Conservation (phyloP, 2,113 vertebrate species). For the Myrmophylax atrothorax region DNA sequence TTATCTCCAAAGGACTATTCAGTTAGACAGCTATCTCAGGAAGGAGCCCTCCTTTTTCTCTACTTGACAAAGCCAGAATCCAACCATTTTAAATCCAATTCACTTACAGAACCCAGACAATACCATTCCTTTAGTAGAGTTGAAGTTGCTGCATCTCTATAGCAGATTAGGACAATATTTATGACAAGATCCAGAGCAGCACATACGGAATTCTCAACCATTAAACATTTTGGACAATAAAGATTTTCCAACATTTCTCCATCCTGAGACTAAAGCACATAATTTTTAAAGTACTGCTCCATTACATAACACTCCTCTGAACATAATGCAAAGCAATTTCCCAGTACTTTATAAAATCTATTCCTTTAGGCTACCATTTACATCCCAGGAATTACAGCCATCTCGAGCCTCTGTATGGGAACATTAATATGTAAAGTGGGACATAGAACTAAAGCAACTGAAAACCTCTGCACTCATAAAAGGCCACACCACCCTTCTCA, state of each 20-base stretch:
- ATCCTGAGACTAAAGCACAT: background rate
- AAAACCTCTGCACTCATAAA: background rate
- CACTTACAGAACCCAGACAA: constrained; percentile 22
- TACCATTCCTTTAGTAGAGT: background rate
- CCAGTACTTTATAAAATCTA: background rate
- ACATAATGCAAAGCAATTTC: background rate
- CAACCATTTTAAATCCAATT: constrained; percentile 20
- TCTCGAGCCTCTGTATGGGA: background rate
- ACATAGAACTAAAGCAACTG: background rate
- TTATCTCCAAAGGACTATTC: constrained; percentile 44
- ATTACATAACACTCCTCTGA: background rate
- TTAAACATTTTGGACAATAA: background rate
- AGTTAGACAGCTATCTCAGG: constrained; percentile 36
- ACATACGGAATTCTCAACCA: background rate
- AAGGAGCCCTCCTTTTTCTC: constrained; percentile 4
- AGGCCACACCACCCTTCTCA: background rate
- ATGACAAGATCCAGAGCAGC: background rate
- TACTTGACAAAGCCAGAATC: constrained; percentile 25
- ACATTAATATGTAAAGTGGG: background rate
- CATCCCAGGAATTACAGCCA: background rate
- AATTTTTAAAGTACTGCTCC: background rate
- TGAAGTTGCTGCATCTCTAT: background rate
- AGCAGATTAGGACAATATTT: background rate
- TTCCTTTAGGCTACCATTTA: constrained; percentile 5
- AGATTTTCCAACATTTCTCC: background rate